Evolutionary conservation across 2,113 vertebrate species (phyloP), one percentile per base, ranked within the genome.

Genomic region (Lonchura striata): DNA sequence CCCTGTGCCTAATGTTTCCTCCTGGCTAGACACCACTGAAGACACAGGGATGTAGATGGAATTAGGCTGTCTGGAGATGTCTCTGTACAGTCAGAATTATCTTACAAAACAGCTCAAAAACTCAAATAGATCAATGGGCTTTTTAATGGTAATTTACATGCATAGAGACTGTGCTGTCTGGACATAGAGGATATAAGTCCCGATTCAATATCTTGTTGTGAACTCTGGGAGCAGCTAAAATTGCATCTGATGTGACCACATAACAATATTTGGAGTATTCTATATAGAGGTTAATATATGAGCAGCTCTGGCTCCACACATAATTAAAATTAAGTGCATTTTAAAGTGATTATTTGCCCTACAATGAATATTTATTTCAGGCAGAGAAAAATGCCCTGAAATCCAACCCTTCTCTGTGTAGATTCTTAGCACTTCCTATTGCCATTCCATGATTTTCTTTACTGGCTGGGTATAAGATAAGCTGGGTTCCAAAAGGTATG

Each of bases 101-200:
- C 85, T 77, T 74, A 31, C 39, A 81, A 93, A 92, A 75, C 12
- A 90, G 33, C 21, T 83, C 54, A 66, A 96, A 90, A 78, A 71
- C 41, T 80, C 49, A 72, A 81, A 49, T 52, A 88, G 86, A 90
- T 90, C 21, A 7, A 95, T 95, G 69, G 72, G 53, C 76, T 88
- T 95, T 66, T 90, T 75, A 92, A 86, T 86, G 41, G 53, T 37
- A 88, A 95, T 95, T 94, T 95, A 90, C 85, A 93, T 93, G 64
- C 77, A 54, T 61, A 75, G 76, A 78, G 72, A 92, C 93, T 35
- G 35, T 71, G 46, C 82, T 92, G 93, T 90, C 85, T 96, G 93
- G 85, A 75, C 64, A 71, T 23, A 88, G 79, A 91, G 50, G 33
- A 94, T 78, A 42, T 86, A 92, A 91, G 74, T 92, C 78, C 74